phyloP scores from a whole-genome alignment of 2,888 invertebrate species.

The Teleiodes luculella region DNA sequence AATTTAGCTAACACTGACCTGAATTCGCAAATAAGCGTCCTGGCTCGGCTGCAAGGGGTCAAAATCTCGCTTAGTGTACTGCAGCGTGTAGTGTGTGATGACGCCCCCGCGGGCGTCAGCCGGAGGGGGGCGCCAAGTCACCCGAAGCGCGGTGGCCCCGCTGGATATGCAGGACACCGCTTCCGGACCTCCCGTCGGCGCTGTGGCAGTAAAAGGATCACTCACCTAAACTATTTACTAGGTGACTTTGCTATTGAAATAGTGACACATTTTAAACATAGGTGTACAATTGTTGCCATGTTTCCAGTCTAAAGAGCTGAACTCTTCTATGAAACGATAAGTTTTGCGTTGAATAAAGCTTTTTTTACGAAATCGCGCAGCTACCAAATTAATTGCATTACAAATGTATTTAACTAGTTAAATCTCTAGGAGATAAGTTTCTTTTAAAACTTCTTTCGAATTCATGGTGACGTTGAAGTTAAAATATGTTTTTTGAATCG shows the following conservation, averaged over 20 bases:
- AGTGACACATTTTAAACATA: neutral
- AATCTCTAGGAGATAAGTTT: too few relatives aligned
- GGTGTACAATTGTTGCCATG: too few relatives aligned
- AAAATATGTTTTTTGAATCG: too few relatives aligned
- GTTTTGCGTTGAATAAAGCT: too few relatives aligned
- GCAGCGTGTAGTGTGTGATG: conserved; percentile 69
- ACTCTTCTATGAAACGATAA: too few relatives aligned
- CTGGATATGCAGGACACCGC: conserved; percentile 84
- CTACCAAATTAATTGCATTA: too few relatives aligned
- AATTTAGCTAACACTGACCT: conserved; percentile 38
- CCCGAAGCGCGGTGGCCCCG: conserved; percentile 86
- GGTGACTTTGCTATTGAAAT: neutral
- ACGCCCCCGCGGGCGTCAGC: conserved; percentile 83
- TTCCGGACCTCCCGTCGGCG: conserved; percentile 87
- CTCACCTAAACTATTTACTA: neutral
- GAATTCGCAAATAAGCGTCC: conserved; percentile 63
- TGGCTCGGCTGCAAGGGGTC: conserved; percentile 62
- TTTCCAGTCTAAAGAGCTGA: too few relatives aligned
- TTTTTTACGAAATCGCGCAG: too few relatives aligned
- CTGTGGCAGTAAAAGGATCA: conserved; percentile 48
- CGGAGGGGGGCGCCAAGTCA: conserved; percentile 86
- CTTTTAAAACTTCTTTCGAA: too few relatives aligned
- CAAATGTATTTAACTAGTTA: too few relatives aligned
- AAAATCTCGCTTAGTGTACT: conserved; percentile 62
- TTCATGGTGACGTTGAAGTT: too few relatives aligned